Conservation (phyloP, 2,797 vertebrate genomes). For the Hafferia zeledoni region DNA sequence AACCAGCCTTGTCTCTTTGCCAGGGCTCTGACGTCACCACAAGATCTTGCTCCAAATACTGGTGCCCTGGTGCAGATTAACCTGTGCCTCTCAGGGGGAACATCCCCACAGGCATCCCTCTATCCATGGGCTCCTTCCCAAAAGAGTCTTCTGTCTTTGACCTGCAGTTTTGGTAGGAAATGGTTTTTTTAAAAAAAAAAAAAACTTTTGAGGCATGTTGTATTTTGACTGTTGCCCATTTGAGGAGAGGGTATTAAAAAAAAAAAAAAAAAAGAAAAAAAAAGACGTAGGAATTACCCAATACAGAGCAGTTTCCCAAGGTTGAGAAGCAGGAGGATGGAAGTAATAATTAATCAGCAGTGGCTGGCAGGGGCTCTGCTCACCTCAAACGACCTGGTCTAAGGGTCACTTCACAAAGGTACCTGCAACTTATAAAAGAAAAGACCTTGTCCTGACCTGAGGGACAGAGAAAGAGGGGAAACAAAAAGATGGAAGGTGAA, state of each 20-base stretch:
- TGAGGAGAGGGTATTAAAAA: background rate
- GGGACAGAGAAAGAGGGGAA: background rate
- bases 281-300: background rate
- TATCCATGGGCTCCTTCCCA: fast-evolving
- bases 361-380: background rate
- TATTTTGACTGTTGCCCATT: background rate
- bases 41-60: fast-evolving
- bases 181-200: background rate
- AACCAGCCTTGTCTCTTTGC: constrained; percentile 4
- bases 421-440: background rate
- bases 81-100: background rate
- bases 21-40: background rate
- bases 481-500: background rate
- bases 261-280: background rate
- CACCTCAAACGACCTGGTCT: background rate
- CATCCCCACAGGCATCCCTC: background rate
- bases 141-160: fast-evolving
- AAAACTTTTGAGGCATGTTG: background rate
- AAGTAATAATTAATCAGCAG: constrained; percentile 42
- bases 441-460: background rate
- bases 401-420: background rate
- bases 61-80: background rate
- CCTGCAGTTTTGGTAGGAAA: background rate
- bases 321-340: background rate
- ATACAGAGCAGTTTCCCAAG: constrained; percentile 7